phyloP scores from a whole-genome alignment of 2,113 vertebrate species.

The Ondatra zibethicus region DNA sequence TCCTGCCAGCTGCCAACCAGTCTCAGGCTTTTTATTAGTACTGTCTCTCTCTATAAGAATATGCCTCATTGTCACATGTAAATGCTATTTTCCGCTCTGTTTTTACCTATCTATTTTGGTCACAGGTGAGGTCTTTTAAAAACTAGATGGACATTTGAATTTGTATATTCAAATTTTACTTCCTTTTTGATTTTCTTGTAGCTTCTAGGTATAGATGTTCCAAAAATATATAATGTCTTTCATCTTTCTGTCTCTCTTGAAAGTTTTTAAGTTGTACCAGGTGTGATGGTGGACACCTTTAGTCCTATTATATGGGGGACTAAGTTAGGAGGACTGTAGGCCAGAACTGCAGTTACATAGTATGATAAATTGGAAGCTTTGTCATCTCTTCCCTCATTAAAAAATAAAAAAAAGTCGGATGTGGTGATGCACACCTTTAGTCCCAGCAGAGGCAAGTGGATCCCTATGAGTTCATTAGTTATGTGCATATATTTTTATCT shows the following conservation, averaged over 20 bases:
- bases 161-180: conserved; percentile 59
- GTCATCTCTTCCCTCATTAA: not conserved
- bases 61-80: not conserved
- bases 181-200: conserved; percentile 47
- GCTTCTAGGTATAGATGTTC: conserved; percentile 47
- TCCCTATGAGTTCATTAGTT: not conserved
- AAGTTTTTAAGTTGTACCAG: not conserved
- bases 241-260: conserved; percentile 37
- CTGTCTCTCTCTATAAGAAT: conserved; percentile 48
- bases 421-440: not conserved
- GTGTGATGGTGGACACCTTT: not conserved
- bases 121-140: conserved; percentile 44
- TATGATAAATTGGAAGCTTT: not conserved
- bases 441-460: not conserved
- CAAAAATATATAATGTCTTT: conserved; percentile 58
- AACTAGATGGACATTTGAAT: conserved; percentile 35
- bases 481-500: not conserved
- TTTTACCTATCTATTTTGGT: conserved; percentile 58
- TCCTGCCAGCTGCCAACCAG: not conserved
- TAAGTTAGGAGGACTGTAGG: not conserved
- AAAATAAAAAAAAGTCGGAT: not conserved
- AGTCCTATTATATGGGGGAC: not conserved
- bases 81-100: conserved; percentile 21
- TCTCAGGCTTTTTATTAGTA: conserved; percentile 28
- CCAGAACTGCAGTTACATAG: not conserved